A percentile compares a stretch with the other conserved stretches of the same genome.
These are phyloP conservation scores for Colinus virginianus DNA, from an alignment of 2,113 vertebrate species.

Conservation along the genomic window DNA sequence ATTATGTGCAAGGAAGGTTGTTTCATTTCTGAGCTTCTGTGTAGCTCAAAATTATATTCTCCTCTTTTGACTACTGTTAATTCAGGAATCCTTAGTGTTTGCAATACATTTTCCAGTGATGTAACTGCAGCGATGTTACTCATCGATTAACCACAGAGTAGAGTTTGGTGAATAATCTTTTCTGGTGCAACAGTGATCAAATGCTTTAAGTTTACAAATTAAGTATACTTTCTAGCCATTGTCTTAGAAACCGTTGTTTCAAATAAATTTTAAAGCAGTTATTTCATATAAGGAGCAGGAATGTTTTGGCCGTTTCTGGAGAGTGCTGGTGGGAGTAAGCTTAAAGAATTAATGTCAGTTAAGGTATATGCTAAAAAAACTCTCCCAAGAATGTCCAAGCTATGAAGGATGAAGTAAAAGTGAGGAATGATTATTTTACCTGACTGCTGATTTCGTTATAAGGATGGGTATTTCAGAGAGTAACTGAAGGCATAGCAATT, in stretches of 20 bases:
- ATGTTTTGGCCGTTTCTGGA: background rate
- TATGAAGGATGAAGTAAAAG: background rate
- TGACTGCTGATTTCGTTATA: background rate
- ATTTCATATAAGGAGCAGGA: background rate
- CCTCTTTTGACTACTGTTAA: background rate
- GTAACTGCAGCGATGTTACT: background rate
- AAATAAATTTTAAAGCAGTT: background rate
- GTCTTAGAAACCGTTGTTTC: background rate
- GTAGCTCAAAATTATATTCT: background rate
- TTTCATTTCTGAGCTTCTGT: slow-evolving; percentile 7
- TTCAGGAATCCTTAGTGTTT: background rate
- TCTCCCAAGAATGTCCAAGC: background rate
- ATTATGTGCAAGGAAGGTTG: background rate
- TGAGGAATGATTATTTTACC: background rate
- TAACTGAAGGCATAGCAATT: background rate
- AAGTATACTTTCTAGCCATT: background rate
- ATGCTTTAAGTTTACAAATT: background rate
- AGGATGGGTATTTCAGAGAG: background rate
- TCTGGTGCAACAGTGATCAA: background rate
- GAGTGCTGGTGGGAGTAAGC: background rate
- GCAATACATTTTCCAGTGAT: background rate
- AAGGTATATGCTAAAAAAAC: background rate
- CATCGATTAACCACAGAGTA: background rate
- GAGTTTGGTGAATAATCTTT: background rate
- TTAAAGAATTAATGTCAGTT: background rate